These are phyloP conservation scores for Phenganax stokvisi DNA, from an alignment of 92 coral and sea anemone species.

Conservation along the genomic window DNA sequence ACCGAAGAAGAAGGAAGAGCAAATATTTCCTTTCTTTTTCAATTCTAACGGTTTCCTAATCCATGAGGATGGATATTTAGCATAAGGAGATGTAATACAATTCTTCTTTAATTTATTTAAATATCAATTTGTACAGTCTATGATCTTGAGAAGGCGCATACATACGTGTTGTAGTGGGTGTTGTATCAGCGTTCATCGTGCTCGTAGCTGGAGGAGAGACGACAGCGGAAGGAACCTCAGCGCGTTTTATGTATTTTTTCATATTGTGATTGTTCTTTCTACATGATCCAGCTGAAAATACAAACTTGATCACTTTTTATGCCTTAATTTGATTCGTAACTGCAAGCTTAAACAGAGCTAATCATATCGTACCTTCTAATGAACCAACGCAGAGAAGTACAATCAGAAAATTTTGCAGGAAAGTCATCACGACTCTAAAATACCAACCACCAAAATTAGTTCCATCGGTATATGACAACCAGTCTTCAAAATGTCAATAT, in stretches of 20 bases:
- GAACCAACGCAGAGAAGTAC: not conserved
- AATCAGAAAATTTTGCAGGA: conserved; percentile 12
- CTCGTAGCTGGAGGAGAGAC: conserved; percentile 24
- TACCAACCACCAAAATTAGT: not conserved
- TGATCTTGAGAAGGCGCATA: not conserved
- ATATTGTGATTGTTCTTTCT: conserved; percentile 15
- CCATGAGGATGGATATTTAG: no score
- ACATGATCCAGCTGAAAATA: conserved; percentile 3
- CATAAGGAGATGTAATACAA: no score
- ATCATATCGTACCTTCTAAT: conserved; percentile 20
- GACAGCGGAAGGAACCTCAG: conserved; percentile 37
- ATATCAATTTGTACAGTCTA: no score
- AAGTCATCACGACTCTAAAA: conserved; percentile 35
- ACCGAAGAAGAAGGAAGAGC: no score
- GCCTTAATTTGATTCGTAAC: not conserved
- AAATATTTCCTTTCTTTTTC: no score
- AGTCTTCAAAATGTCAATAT: no score
- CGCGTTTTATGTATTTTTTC: conserved; percentile 3
- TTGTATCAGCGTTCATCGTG: conserved; percentile 17
- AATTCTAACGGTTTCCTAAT: no score
- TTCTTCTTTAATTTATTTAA: no score
- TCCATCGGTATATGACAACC: not conserved
- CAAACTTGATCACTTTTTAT: no score
- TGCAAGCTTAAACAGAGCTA: not conserved
- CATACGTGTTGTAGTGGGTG: conserved; percentile 22